Evolutionary conservation across 2,888 invertebrate species (phyloP).

Genomic region (Barypeithes pellucidus): DNA sequence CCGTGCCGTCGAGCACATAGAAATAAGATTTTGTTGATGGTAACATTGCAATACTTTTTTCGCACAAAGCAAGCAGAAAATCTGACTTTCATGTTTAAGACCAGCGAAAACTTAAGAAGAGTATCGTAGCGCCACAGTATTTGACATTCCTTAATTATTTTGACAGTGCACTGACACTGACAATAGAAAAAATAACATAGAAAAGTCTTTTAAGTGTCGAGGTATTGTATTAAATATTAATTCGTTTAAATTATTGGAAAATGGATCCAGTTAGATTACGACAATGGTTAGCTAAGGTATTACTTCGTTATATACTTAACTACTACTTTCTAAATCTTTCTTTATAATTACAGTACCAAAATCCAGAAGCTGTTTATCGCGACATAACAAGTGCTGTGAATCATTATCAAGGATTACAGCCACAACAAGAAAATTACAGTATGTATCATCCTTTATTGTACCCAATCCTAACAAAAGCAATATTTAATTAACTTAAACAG

Average conservation of each 20-base stretch:
- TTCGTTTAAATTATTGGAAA: constrained; percentile 47
- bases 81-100: too few relatives aligned
- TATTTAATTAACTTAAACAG: too few relatives aligned
- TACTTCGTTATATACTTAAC: neutral
- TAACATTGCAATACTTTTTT: too few relatives aligned
- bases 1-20: too few relatives aligned
- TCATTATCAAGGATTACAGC: constrained; percentile 78
- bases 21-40: too few relatives aligned
- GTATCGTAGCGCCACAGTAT: too few relatives aligned
- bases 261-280: constrained; percentile 72
- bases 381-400: constrained; percentile 79
- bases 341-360: constrained; percentile 76
- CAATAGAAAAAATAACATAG: neutral
- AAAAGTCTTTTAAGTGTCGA: neutral
- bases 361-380: constrained; percentile 78
- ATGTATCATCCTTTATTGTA: constrained; percentile 64
- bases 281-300: constrained; percentile 73
- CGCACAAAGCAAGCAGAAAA: too few relatives aligned
- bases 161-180: neutral
- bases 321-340: neutral
- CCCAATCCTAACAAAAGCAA: neutral
- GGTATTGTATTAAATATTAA: neutral
- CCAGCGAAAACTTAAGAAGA: too few relatives aligned
- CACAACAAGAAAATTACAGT: constrained; percentile 82
- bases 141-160: too few relatives aligned